These are phyloP conservation scores for Tipula vernalis DNA, from an alignment of 2,888 invertebrate genomes.

Conservation along the genomic window DNA sequence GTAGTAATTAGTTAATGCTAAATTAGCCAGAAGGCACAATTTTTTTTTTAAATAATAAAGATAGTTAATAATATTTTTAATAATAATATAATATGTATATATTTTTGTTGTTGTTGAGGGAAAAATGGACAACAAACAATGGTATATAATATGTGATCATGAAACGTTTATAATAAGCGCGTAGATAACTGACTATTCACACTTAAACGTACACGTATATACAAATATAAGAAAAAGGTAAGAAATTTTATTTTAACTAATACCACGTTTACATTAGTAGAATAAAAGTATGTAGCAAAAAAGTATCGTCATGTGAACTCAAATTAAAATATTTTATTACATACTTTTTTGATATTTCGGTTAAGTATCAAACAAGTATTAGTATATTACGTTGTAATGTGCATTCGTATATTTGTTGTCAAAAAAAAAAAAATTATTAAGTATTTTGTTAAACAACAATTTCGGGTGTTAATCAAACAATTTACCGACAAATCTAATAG, in stretches of 20 bases:
- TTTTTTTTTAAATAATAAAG: not conserved
- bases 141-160: not conserved
- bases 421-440: too few relatives aligned
- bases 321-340: too few relatives aligned
- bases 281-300: too few relatives aligned
- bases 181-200: not conserved
- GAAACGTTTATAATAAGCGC: not conserved
- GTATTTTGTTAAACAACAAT: too few relatives aligned
- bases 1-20: conserved; percentile 10
- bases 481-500: too few relatives aligned
- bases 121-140: not conserved
- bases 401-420: too few relatives aligned
- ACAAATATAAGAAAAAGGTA: not conserved
- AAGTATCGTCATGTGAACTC: too few relatives aligned
- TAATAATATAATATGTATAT: not conserved
- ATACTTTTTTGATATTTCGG: too few relatives aligned
- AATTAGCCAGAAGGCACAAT: not conserved
- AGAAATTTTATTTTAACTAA: not conserved
- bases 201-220: not conserved
- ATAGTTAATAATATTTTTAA: not conserved
- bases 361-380: too few relatives aligned
- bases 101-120: not conserved
- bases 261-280: too few relatives aligned
- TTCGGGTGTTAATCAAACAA: too few relatives aligned
- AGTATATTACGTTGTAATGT: too few relatives aligned